phyloP scores from a whole-genome alignment of 2,888 invertebrate species.

The Amphipyra tragopoginis region DNA sequence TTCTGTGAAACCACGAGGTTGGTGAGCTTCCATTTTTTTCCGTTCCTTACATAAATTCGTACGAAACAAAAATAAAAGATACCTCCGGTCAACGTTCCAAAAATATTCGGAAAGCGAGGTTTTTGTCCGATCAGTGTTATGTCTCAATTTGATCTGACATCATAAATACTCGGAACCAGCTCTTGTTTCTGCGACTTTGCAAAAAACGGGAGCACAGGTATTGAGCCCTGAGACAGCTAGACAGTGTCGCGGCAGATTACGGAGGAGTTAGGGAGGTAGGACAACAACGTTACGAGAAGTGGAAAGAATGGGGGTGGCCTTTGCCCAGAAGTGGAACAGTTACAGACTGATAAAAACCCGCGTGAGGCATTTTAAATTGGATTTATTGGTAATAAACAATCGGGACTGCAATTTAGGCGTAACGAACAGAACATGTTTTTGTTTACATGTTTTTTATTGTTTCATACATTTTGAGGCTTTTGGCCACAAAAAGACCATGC shows the following conservation, averaged over 20 bases:
- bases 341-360: too few relatives aligned
- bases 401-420: constrained; percentile 48
- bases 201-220: constrained; percentile 33
- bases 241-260: too few relatives aligned
- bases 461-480: too few relatives aligned
- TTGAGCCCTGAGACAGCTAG: too few relatives aligned
- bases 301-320: too few relatives aligned
- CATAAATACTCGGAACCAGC: constrained; percentile 40
- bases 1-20: constrained; percentile 33
- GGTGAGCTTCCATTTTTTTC: constrained; percentile 23
- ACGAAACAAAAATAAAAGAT: constrained; percentile 50
- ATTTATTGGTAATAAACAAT: constrained; percentile 57
- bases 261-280: too few relatives aligned
- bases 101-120: constrained; percentile 43
- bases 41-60: constrained; percentile 18
- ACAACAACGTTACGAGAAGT: too few relatives aligned
- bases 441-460: too few relatives aligned
- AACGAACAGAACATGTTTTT: too few relatives aligned
- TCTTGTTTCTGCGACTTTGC: constrained; percentile 3
- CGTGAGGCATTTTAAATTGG: too few relatives aligned
- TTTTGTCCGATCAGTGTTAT: constrained; percentile 52
- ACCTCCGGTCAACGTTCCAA: constrained; percentile 53
- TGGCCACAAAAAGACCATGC: too few relatives aligned
- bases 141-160: constrained; percentile 56
- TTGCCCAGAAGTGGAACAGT: too few relatives aligned